Evolutionary conservation across 2,888 invertebrate genomes (phyloP).

Genomic region (Parochlus steinenii): DNA sequence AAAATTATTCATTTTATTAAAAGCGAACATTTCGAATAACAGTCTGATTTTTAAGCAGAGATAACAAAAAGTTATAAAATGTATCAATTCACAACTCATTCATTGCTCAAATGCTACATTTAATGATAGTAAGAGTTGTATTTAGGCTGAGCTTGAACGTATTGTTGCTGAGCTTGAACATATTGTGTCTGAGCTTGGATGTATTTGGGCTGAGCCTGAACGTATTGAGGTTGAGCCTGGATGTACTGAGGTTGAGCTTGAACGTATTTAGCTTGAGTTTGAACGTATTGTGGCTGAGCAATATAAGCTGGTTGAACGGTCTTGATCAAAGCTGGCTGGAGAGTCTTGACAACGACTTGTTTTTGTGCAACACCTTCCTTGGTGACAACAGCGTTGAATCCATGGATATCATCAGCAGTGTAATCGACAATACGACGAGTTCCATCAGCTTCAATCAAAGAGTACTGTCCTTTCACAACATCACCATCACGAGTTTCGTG

Average conservation of each 20-base stretch:
- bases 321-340: not conserved
- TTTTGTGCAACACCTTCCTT: constrained; percentile 26
- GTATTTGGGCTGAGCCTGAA: no score
- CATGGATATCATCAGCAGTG: constrained; percentile 38
- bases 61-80: no score
- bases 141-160: not conserved
- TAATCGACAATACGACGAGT: constrained; percentile 38
- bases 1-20: no score
- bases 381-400: constrained; percentile 40
- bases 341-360: not conserved
- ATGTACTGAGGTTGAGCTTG: no score
- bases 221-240: no score
- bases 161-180: not conserved
- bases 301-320: constrained; percentile 1
- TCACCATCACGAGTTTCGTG: constrained; percentile 36
- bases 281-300: no score
- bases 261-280: no score
- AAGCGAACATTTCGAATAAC: no score
- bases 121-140: not conserved
- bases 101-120: not conserved
- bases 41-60: no score
- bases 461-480: constrained; percentile 37
- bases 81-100: no score
- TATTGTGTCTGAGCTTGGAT: constrained; percentile 1
- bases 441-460: constrained; percentile 37